Conservation (phyloP, 2,113 vertebrate species). For the Seriola aureovittata region DNA sequence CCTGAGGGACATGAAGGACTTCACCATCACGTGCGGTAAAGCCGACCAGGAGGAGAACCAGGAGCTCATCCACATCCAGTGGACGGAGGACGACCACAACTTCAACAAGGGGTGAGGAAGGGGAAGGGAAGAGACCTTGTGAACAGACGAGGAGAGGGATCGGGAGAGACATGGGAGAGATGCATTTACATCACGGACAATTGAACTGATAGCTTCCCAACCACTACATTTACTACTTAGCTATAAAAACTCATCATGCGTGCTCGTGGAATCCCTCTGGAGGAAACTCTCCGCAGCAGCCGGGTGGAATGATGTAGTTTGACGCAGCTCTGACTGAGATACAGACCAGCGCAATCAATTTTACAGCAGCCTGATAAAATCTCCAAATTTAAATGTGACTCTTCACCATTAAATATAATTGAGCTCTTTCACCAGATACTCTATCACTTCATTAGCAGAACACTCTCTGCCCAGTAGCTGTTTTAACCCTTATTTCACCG, state of each 20-base stretch:
- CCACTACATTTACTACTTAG: conserved; percentile 35
- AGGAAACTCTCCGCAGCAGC: conserved; percentile 22
- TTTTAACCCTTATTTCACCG: not conserved
- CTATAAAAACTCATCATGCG: conserved; percentile 48
- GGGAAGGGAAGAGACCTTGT: not conserved
- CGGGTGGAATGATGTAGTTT: conserved; percentile 36
- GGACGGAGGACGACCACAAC: conserved; percentile 97
- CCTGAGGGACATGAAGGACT: conserved; percentile 98
- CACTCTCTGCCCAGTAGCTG: not conserved
- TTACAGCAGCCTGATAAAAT: conserved; percentile 47
- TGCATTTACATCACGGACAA: conserved; percentile 21
- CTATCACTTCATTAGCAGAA: conserved; percentile 1
- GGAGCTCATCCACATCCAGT: conserved; percentile 94
- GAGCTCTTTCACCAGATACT: conserved; percentile 1
- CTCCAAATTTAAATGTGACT: conserved; percentile 15
- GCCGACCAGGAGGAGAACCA: conserved; percentile 93
- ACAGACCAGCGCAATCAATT: conserved; percentile 21
- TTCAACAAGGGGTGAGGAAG: conserved; percentile 93
- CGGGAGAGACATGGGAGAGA: not conserved
- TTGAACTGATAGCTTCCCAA: conserved; percentile 39
- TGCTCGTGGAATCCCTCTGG: conserved; percentile 22
- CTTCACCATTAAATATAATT: conserved; percentile 13
- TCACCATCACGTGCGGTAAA: conserved; percentile 94
- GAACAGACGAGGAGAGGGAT: not conserved
- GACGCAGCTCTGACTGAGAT: conserved; percentile 29